phyloP scores from a whole-genome alignment of 2,113 vertebrate species.

The Eulacestoma nigropectus region DNA sequence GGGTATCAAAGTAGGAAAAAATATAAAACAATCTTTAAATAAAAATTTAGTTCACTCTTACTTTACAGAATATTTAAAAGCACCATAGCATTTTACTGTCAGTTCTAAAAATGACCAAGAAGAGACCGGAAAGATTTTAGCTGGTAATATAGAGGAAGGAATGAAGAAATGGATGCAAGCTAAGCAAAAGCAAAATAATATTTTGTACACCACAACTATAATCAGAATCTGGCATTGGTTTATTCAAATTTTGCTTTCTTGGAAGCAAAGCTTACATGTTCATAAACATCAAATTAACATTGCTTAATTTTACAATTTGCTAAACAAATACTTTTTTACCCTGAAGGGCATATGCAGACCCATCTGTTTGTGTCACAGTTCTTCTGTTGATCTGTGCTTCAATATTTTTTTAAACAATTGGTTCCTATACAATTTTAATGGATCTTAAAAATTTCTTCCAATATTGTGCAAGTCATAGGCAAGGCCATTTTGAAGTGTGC shows the following conservation, averaged over 20 bases:
- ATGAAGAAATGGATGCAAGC: slow-evolving; percentile 9
- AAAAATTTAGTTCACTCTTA: slow-evolving; percentile 73
- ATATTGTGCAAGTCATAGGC: slow-evolving; percentile 46
- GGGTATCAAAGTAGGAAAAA: slow-evolving; percentile 26
- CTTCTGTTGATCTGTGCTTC: slow-evolving; percentile 34
- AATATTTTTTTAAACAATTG: background rate
- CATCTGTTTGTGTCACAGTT: background rate
- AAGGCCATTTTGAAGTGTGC: slow-evolving; percentile 44
- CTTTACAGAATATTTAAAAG: slow-evolving; percentile 71
- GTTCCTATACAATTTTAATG: slow-evolving; percentile 34
- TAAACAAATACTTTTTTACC: slow-evolving; percentile 52
- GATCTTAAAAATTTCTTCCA: slow-evolving; percentile 20
- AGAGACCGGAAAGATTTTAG: slow-evolving; percentile 34
- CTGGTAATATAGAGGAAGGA: slow-evolving; percentile 36
- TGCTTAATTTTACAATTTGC: slow-evolving; percentile 58
- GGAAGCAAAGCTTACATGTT: slow-evolving; percentile 64
- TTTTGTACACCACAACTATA: slow-evolving; percentile 54
- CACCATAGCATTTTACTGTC: slow-evolving; percentile 64
- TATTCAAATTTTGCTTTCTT: slow-evolving; percentile 57
- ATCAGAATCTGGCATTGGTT: slow-evolving; percentile 63
- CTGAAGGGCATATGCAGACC: slow-evolving; percentile 27
- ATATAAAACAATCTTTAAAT: slow-evolving; percentile 60
- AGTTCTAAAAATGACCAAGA: slow-evolving; percentile 46
- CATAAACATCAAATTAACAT: slow-evolving; percentile 71
- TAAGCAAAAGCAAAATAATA: background rate